These are phyloP conservation scores for Epirrhoe alternata DNA, from an alignment of 2,888 invertebrate species.

Conservation along the genomic window DNA sequence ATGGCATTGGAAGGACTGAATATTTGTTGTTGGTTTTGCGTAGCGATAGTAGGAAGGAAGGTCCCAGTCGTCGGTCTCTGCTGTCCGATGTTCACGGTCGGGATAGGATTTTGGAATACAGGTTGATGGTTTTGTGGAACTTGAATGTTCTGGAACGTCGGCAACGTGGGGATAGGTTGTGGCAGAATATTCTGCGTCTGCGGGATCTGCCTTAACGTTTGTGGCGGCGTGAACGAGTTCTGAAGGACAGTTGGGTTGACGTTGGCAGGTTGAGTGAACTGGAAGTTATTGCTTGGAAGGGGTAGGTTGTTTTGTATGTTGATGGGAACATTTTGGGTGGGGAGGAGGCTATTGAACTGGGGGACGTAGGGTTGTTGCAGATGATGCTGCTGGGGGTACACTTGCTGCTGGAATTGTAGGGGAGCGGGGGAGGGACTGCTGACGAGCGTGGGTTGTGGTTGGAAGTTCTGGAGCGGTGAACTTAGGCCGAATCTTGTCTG, in stretches of 20 bases:
- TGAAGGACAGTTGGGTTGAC: slow-evolving; percentile 57
- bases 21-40: slow-evolving; percentile 60
- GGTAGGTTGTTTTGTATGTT: slow-evolving; percentile 57
- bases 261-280: slow-evolving; percentile 62
- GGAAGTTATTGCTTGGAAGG: slow-evolving; percentile 62
- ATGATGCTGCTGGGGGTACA: slow-evolving; percentile 57
- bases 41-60: slow-evolving; percentile 71
- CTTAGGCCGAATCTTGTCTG: slow-evolving; percentile 78
- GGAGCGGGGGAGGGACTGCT: slow-evolving; percentile 65
- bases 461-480: slow-evolving; percentile 75
- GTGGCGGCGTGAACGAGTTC: slow-evolving; percentile 61
- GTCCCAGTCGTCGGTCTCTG: slow-evolving; percentile 73
- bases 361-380: slow-evolving; percentile 68
- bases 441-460: slow-evolving; percentile 59
- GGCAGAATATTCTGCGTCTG: slow-evolving; percentile 66
- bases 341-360: slow-evolving; percentile 69
- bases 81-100: slow-evolving; percentile 64
- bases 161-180: slow-evolving; percentile 68
- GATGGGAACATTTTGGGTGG: slow-evolving; percentile 60
- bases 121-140: slow-evolving; percentile 56
- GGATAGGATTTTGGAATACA: slow-evolving; percentile 47
- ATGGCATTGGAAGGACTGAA: slow-evolving; percentile 75
- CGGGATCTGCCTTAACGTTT: slow-evolving; percentile 61
- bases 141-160: slow-evolving; percentile 66
- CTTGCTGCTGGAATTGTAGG: slow-evolving; percentile 66